Evolutionary conservation across 2,888 invertebrate genomes (phyloP), one percentile per base, ranked within the genome.

Genomic region (Chrysolina americana): DNA sequence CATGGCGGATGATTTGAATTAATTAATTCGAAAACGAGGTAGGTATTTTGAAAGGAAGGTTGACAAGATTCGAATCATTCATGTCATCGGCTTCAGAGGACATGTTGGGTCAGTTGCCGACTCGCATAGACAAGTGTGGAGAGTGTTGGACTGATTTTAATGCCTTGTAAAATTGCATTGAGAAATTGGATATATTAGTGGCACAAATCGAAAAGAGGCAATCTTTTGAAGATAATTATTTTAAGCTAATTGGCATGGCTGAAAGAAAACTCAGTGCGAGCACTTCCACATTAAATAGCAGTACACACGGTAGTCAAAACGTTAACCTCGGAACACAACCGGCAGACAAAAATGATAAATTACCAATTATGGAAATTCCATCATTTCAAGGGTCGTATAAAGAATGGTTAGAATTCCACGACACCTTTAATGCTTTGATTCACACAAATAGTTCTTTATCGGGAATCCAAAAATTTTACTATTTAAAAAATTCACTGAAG

Each of bases 291-390:
- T 13, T 11, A 17, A 41, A 65, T 65, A 41, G 8, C 9, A 21
- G 8, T 41, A 15, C 41, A 44, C 19, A 44, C 10, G 44, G 65
- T 65, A 41, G 21, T 65, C 65, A 44, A 65, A 65, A 17, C 41
- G 17, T 65, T 21, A 11, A 13, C 19, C 41, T 10, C 21, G 13
- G 10, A 44, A 23, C 21, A 10, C 15, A 44, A 41, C 41, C 53
- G 2, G 53, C 19, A 19, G 68, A 70, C 21, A 70, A 19, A 56
- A 71, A 56, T 41, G 59, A 68, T 28, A 62, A 72, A 68, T 50
- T 73, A 44, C 70, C 73, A 8, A 56, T 47, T 6, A 69, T 73
- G 53, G 44, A 44, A 53, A 69, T 73, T 68, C 73, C 70, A 36
- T 48, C 65, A 4, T 73, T 73, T 65, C 41, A 59, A 8, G 73